These are phyloP conservation scores for Cyanoderma ruficeps DNA, from an alignment of 2,113 vertebrate genomes.

Conservation along the genomic window DNA sequence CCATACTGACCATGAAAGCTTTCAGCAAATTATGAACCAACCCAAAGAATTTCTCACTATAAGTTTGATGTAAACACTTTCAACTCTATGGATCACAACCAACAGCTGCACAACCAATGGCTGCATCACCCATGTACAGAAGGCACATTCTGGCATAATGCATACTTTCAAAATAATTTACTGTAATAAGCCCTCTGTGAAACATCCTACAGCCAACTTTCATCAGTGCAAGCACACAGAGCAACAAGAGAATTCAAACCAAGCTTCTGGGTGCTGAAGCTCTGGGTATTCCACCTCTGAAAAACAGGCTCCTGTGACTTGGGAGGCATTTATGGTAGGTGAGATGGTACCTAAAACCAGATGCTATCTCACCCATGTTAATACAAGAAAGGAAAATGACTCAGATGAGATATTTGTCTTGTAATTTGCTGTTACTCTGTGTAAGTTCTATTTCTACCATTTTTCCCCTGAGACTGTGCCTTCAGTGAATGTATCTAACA, in stretches of 20 bases:
- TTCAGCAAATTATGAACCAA: not conserved
- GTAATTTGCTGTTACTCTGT: not conserved
- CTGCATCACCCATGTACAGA: not conserved
- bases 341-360: not conserved
- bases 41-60: not conserved
- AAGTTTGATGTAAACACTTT: not conserved
- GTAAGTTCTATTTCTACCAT: not conserved
- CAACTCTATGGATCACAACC: not conserved
- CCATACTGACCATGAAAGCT: not conserved
- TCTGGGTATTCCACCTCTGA: not conserved
- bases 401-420: not conserved
- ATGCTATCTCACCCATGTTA: not conserved
- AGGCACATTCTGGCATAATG: not conserved
- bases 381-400: not conserved
- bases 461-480: not conserved
- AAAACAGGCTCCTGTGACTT: not conserved
- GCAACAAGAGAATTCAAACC: not conserved
- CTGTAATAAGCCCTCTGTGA: not conserved
- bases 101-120: not conserved
- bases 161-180: not conserved
- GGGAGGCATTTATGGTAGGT: not conserved
- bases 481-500: not conserved
- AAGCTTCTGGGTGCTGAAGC: not conserved
- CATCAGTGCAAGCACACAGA: not conserved
- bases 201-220: not conserved